These are phyloP conservation scores for Enteromius afrohamiltoni DNA, from an alignment of 2,797 vertebrate species.

Conservation along the genomic window DNA sequence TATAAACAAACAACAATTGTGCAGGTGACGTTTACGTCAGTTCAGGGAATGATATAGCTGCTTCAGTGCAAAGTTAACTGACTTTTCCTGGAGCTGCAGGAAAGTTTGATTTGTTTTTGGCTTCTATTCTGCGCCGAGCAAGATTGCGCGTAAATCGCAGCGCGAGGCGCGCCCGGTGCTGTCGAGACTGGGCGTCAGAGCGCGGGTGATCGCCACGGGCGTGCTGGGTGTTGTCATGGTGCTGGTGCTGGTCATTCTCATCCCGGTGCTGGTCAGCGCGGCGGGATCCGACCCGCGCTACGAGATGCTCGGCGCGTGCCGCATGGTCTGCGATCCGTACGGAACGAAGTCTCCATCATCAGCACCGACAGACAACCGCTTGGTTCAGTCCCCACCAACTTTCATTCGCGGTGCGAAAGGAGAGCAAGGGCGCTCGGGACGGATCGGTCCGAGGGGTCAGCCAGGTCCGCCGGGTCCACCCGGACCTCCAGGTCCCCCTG, in stretches of 20 bases:
- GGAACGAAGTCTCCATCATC: slow-evolving; percentile 75
- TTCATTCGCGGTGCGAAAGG: slow-evolving; percentile 85
- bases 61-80: not conserved
- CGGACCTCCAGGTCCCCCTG: slow-evolving; percentile 88
- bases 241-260: slow-evolving; percentile 93
- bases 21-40: not conserved
- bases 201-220: slow-evolving; percentile 94
- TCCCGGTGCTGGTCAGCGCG: slow-evolving; percentile 96
- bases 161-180: slow-evolving; percentile 91
- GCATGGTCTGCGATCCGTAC: slow-evolving; percentile 97
- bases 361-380: slow-evolving; percentile 75
- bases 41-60: not conserved
- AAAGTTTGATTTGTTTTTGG: not conserved
- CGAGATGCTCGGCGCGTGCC: slow-evolving; percentile 97
- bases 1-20: not conserved
- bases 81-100: not conserved
- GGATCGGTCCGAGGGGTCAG: slow-evolving; percentile 88
- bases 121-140: slow-evolving; percentile 64
- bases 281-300: slow-evolving; percentile 91
- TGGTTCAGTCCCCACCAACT: slow-evolving; percentile 79
- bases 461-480: slow-evolving; percentile 89
- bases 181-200: slow-evolving; percentile 89
- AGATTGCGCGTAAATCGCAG: slow-evolving; percentile 88
- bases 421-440: slow-evolving; percentile 84
- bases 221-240: slow-evolving; percentile 96